Percentiles rank a stretch among this genome's conserved stretches.
phyloP scores from a whole-genome alignment of 2,888 invertebrate species.

The Malthinus seriepunctatus region DNA sequence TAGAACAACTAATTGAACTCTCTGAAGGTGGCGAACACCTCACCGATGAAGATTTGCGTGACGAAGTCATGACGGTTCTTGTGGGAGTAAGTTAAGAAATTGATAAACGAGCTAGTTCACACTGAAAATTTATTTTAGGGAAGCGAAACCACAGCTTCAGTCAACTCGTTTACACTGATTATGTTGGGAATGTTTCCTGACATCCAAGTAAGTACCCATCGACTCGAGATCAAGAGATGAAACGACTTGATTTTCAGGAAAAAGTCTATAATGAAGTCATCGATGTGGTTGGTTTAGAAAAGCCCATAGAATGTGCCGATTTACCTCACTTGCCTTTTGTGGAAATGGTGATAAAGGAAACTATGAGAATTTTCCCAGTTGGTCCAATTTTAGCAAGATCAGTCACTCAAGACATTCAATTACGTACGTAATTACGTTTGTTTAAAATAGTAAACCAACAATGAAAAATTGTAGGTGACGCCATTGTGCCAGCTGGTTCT shows the following conservation, averaged over 20 bases:
- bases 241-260: slow-evolving; percentile 34
- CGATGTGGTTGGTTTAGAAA: slow-evolving; percentile 53
- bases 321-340: slow-evolving; percentile 58
- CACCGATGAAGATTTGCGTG: slow-evolving; percentile 22
- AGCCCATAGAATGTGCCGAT: slow-evolving; percentile 56
- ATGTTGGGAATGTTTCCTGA: slow-evolving; percentile 40
- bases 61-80: slow-evolving; percentile 31
- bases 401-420: slow-evolving; percentile 16
- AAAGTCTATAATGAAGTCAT: slow-evolving; percentile 52
- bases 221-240: no score
- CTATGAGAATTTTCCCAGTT: slow-evolving; percentile 56
- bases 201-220: no score
- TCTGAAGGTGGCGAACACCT: slow-evolving; percentile 11
- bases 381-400: slow-evolving; percentile 37
- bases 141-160: slow-evolving; percentile 42
- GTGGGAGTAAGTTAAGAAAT: slow-evolving; percentile 20
- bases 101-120: no score
- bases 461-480: slow-evolving; percentile 53
- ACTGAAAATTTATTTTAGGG: slow-evolving; percentile 31
- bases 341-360: slow-evolving; percentile 61
- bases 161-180: slow-evolving; percentile 38
- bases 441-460: no score
- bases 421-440: slow-evolving; percentile 14
- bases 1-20: slow-evolving; percentile 54
- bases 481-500: slow-evolving; percentile 56